These are phyloP conservation scores for Hirtodrosophila cameraria DNA, from an alignment of 2,888 invertebrate species.

Conservation along the genomic window DNA sequence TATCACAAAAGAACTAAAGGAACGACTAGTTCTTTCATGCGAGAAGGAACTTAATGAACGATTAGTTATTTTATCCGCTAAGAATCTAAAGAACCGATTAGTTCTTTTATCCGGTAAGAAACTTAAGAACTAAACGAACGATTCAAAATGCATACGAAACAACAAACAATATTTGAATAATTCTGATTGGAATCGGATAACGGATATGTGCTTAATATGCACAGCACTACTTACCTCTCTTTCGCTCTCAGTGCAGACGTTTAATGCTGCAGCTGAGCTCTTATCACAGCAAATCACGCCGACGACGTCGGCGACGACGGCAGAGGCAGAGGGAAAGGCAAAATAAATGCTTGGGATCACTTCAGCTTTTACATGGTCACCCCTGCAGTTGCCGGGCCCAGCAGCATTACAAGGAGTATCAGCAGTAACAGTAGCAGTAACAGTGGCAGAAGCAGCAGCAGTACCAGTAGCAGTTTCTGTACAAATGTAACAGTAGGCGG, in stretches of 20 bases:
- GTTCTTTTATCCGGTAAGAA: no score
- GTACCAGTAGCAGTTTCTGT: slow-evolving; percentile 5
- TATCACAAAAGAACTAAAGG: no score
- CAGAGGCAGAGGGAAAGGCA: slow-evolving; percentile 31
- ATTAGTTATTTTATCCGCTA: no score
- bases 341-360: slow-evolving; percentile 41
- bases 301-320: slow-evolving; percentile 11
- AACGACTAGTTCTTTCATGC: no score
- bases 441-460: slow-evolving; percentile 1
- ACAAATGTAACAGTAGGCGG: slow-evolving; percentile 50
- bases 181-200: slow-evolving; percentile 34
- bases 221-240: slow-evolving; percentile 38
- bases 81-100: no score
- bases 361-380: slow-evolving; percentile 37
- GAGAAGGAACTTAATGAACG: no score
- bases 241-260: slow-evolving; percentile 27
- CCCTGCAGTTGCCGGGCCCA: no score
- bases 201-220: not conserved
- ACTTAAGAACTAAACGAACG: no score
- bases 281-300: slow-evolving; percentile 39
- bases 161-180: no score
- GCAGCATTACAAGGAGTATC: slow-evolving; percentile 1
- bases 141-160: no score
- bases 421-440: slow-evolving; percentile 1
- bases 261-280: slow-evolving; percentile 33